These are phyloP conservation scores for Nemotelus nigrinus DNA, from an alignment of 2,888 invertebrate species.

Conservation along the genomic window DNA sequence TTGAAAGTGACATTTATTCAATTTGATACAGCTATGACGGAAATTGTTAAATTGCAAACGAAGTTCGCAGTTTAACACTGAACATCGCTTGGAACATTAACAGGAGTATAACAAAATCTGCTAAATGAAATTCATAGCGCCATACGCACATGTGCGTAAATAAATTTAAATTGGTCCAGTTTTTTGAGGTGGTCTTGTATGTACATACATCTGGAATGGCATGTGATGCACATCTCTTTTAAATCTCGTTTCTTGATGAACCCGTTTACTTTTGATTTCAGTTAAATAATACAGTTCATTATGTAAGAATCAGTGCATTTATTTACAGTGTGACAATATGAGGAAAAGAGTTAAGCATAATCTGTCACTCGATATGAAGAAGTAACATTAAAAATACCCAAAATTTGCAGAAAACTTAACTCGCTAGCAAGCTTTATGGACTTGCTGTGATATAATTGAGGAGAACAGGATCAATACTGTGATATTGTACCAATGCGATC, in stretches of 20 bases:
- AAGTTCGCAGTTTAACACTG: no score
- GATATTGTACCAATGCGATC: neutral
- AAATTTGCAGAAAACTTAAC: no score
- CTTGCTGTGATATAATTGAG: no score
- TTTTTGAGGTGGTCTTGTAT: neutral
- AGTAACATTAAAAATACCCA: no score
- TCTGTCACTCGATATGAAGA: neutral
- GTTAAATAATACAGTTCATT: slow-evolving; percentile 11
- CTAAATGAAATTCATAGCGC: neutral
- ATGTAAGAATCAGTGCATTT: slow-evolving; percentile 24
- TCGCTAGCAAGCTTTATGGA: no score
- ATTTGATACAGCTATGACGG: no score
- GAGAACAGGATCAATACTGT: no score
- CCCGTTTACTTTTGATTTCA: slow-evolving; percentile 4
- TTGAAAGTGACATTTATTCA: no score
- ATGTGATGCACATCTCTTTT: slow-evolving; percentile 11
- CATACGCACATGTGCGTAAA: neutral
- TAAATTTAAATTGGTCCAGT: neutral
- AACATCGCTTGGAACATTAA: no score
- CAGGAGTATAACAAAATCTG: neutral
- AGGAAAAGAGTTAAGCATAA: slow-evolving; percentile 1
- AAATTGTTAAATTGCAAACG: no score
- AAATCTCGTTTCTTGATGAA: neutral
- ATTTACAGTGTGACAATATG: slow-evolving; percentile 20
- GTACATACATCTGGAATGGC: neutral